Evolutionary conservation across 2,888 invertebrate genomes (phyloP).

Genomic region (Drosophila macrospina): DNA sequence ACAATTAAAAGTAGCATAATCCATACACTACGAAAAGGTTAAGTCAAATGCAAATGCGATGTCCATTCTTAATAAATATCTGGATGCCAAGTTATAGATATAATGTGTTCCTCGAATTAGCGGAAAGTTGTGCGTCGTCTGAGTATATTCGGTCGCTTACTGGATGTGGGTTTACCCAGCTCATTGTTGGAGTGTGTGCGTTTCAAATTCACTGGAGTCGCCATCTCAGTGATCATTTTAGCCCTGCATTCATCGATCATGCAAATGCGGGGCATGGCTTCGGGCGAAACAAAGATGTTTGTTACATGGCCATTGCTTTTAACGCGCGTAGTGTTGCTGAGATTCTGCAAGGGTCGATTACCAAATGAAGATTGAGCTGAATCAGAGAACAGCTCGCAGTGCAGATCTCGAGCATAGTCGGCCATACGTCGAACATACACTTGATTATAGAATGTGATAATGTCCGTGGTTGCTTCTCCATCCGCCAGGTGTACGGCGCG

Average conservation of each 20-base stretch:
- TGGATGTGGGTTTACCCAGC: constrained; percentile 3
- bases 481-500: constrained; percentile 39
- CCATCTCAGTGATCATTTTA: constrained; percentile 9
- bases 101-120: constrained; percentile 9
- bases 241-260: constrained; percentile 20
- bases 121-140: constrained; percentile 42
- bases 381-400: constrained; percentile 13
- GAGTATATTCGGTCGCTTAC: constrained; percentile 61
- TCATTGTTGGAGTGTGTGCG: constrained; percentile 47
- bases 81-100: background rate
- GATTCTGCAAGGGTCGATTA: constrained; percentile 21
- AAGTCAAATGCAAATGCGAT: background rate
- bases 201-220: constrained; percentile 37
- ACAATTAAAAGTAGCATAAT: constrained; percentile 15
- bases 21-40: constrained; percentile 13
- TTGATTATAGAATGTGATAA: constrained; percentile 65
- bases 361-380: background rate
- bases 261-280: constrained; percentile 36
- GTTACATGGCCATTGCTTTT: constrained; percentile 3
- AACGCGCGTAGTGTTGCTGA: constrained; percentile 14
- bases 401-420: constrained; percentile 24
- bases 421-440: constrained; percentile 50
- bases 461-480: constrained; percentile 29
- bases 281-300: constrained; percentile 25
- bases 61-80: background rate